phyloP scores from a whole-genome alignment of 1,140 invertebrate genomes.

The Trachymyrmex cornetzi region DNA sequence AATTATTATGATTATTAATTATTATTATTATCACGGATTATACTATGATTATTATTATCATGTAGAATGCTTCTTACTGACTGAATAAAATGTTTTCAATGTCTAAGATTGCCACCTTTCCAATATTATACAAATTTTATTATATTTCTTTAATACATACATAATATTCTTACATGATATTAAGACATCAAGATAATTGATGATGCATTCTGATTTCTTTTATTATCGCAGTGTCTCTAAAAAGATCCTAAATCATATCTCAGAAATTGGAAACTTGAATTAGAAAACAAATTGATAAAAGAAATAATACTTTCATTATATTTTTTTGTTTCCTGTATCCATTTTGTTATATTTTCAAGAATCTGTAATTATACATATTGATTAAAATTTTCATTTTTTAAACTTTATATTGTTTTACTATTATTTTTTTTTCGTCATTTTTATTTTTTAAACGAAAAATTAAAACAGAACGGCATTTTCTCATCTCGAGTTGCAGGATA shows the following conservation, averaged over 20 bases:
- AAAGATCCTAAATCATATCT: neutral
- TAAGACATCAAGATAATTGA: neutral
- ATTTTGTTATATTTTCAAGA: neutral
- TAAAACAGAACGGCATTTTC: neutral
- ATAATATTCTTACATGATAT: neutral
- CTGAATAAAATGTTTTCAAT: conserved; percentile 87
- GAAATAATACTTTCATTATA: neutral
- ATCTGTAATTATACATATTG: neutral
- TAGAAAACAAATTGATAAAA: neutral
- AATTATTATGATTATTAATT: conserved; percentile 77
- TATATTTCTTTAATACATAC: neutral
- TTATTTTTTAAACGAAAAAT: neutral
- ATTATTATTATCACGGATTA: conserved; percentile 70
- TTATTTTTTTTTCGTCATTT: neutral
- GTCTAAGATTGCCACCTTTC: conserved; percentile 70
- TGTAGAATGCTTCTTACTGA: conserved; percentile 87
- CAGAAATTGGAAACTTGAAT: neutral
- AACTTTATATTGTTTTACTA: neutral
- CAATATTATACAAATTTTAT: neutral
- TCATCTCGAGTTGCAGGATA: no score
- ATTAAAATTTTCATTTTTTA: neutral
- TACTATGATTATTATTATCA: conserved; percentile 78
- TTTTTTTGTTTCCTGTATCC: neutral
- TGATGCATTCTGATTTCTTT: no score
- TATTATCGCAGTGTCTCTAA: no score